These are phyloP conservation scores for Ceyx margarethae DNA, from an alignment of 2,113 vertebrate genomes.

Conservation along the genomic window DNA sequence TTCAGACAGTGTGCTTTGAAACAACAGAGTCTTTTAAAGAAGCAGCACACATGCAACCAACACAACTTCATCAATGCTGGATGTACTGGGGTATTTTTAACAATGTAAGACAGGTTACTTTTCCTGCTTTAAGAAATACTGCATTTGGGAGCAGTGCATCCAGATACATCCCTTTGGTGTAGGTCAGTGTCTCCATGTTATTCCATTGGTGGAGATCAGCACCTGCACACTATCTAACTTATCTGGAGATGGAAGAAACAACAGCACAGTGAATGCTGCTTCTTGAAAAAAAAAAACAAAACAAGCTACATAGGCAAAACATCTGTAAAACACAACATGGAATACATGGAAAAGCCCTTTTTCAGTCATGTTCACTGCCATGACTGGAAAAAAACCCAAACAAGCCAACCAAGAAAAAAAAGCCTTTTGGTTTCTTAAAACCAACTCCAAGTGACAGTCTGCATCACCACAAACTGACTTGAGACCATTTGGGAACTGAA, in stretches of 20 bases:
- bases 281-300: background rate
- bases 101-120: background rate
- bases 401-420: background rate
- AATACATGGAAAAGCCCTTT: rapidly evolving
- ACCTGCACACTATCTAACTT: background rate
- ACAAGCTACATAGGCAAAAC: background rate
- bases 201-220: background rate
- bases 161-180: background rate
- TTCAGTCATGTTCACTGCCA: background rate
- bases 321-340: background rate
- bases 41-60: background rate
- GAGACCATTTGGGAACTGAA: background rate
- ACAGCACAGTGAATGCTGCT: background rate
- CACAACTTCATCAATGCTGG: background rate
- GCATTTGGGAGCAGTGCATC: background rate
- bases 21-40: background rate
- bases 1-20: background rate
- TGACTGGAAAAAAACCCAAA: background rate
- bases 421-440: background rate
- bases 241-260: background rate
- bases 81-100: background rate
- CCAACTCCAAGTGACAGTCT: background rate
- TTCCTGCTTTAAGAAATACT: background rate
- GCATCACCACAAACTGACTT: background rate
- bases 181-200: background rate